Evolutionary conservation across 2,797 vertebrate genomes (phyloP).

Genomic region (Peromyscus eremicus): DNA sequence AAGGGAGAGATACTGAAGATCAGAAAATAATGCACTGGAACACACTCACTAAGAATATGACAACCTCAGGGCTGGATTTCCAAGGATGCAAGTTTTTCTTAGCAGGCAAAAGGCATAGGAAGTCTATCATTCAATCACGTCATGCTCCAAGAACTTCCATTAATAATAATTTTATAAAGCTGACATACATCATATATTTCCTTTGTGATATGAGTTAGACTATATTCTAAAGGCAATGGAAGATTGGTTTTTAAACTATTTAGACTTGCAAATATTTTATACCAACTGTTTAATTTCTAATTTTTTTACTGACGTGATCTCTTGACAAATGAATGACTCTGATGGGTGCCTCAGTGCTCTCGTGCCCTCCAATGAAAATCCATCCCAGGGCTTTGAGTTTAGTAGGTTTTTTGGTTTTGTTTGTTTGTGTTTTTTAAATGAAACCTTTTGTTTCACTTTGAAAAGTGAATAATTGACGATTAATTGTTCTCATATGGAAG

Average conservation of each 20-base stretch:
- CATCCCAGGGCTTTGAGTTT: conserved; percentile 7
- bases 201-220: background rate
- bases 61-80: background rate
- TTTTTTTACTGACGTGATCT: conserved; percentile 47
- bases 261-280: conserved; percentile 19
- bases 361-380: conserved; percentile 20
- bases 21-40: background rate
- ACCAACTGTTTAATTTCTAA: background rate
- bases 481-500: conserved; percentile 46
- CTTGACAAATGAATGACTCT: conserved; percentile 49
- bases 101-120: background rate
- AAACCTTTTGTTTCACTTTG: background rate
- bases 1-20: background rate
- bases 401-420: background rate
- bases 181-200: background rate
- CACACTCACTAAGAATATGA: background rate
- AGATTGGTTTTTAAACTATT: background rate
- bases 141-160: background rate
- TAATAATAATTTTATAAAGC: conserved; percentile 38
- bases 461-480: conserved; percentile 44
- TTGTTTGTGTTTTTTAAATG: background rate
- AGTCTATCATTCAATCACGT: conserved; percentile 1
- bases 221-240: background rate
- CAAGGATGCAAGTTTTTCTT: background rate
- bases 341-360: background rate